Conservation (phyloP, 2,113 vertebrate genomes). For the Otis tarda region DNA sequence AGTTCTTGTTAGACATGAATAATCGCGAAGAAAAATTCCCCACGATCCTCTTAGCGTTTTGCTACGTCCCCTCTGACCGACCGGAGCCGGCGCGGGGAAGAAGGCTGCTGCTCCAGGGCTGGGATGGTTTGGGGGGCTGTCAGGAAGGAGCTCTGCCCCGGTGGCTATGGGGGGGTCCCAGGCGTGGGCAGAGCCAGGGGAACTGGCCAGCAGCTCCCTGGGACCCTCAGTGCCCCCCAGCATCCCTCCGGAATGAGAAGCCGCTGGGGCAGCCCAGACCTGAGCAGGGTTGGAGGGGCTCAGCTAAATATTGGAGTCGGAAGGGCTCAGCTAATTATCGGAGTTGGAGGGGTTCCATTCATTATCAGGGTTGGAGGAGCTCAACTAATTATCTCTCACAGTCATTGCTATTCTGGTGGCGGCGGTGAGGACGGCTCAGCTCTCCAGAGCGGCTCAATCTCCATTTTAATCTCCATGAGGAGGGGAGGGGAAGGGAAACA, state of each 20-base stretch:
- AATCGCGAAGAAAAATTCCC: neutral
- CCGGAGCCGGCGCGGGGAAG: rapidly evolving
- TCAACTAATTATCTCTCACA: neutral
- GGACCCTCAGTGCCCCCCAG: neutral
- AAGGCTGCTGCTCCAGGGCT: neutral
- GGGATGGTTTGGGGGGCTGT: neutral
- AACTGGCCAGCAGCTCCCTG: rapidly evolving
- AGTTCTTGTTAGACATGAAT: constrained; percentile 11
- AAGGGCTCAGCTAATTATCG: neutral
- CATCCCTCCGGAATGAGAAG: rapidly evolving
- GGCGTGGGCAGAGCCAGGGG: neutral
- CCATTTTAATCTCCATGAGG: neutral
- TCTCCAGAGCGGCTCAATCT: neutral
- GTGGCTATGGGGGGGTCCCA: rapidly evolving
- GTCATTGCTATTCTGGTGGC: neutral
- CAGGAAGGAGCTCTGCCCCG: rapidly evolving
- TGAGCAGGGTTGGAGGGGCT: neutral
- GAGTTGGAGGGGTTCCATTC: neutral
- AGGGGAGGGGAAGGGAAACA: neutral
- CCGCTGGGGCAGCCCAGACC: neutral
- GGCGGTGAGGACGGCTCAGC: neutral
- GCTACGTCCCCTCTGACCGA: neutral
- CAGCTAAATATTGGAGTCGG: neutral
- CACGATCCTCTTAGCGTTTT: neutral
- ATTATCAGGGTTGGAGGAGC: neutral